phyloP scores from a whole-genome alignment of 2,888 invertebrate genomes.

The Sminthurides aquaticus region DNA sequence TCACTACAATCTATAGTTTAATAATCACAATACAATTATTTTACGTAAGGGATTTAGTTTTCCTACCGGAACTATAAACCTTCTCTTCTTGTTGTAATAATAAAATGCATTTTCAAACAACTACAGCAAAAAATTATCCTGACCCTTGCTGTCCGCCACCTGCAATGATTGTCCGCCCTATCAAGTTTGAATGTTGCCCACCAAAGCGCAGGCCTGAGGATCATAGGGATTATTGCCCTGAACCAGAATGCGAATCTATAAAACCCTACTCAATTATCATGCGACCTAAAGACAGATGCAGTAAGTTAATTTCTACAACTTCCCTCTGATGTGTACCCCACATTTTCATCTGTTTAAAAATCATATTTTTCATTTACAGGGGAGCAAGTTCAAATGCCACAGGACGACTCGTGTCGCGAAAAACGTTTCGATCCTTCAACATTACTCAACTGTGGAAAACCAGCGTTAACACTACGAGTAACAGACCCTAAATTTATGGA shows the following conservation, averaged over 20 bases:
- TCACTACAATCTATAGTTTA: too few species aligned
- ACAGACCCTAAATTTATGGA: conserved; percentile 4
- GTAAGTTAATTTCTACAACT: neutral
- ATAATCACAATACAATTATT: conserved; percentile 5
- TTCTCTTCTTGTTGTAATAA: too few species aligned
- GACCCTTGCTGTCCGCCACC: conserved; percentile 32
- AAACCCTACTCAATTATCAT: conserved; percentile 11
- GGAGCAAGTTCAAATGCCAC: neutral
- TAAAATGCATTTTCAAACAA: too few species aligned
- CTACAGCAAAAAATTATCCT: conserved; percentile 1
- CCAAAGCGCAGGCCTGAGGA: conserved; percentile 15
- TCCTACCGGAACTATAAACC: too few species aligned
- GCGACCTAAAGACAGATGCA: conserved; percentile 2
- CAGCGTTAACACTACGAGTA: conserved; percentile 11
- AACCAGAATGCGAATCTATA: conserved; percentile 3
- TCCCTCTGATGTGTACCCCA: neutral
- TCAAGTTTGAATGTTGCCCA: conserved; percentile 36
- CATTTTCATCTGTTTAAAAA: neutral
- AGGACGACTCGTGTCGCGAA: neutral
- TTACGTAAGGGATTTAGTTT: too few species aligned
- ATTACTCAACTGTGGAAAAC: conserved; percentile 3
- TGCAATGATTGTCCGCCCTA: conserved; percentile 35
- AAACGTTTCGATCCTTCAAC: neutral
- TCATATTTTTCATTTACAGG: neutral
- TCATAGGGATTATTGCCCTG: conserved; percentile 3